phyloP scores from a whole-genome alignment of 2,113 vertebrate genomes.

The Nyctibius bracteatus region DNA sequence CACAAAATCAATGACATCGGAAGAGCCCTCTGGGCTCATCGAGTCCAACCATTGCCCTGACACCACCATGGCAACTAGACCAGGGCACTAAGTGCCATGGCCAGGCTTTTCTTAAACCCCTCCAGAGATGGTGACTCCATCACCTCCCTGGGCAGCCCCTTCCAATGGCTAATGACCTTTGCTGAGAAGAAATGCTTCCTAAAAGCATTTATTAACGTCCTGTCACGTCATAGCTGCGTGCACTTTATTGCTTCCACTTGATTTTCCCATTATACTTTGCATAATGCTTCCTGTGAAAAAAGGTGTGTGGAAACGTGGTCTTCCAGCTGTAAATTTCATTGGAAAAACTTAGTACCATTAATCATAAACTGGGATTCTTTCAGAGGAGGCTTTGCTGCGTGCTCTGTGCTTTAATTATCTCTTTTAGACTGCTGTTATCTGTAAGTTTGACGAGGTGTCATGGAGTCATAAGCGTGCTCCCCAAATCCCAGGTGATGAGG shows the following conservation, averaged over 20 bases:
- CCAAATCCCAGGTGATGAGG: not conserved
- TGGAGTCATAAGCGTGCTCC: not conserved
- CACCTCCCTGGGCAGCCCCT: too few relatives aligned
- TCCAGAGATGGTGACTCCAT: too few relatives aligned
- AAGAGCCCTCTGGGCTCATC: too few relatives aligned
- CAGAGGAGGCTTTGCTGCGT: not conserved
- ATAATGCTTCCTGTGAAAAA: not conserved
- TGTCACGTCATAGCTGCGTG: not conserved
- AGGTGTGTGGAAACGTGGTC: not conserved
- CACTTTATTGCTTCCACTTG: not conserved
- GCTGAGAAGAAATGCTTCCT: too few relatives aligned
- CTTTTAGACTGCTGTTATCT: not conserved
- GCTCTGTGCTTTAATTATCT: not conserved
- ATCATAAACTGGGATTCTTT: not conserved
- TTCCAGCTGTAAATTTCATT: not conserved
- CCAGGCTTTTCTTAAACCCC: too few relatives aligned
- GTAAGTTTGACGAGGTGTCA: not conserved
- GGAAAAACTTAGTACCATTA: not conserved
- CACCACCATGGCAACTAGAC: too few relatives aligned
- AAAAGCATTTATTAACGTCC: too few relatives aligned
- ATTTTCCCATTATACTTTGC: not conserved
- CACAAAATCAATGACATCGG: too few relatives aligned
- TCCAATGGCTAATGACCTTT: too few relatives aligned
- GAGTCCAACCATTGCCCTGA: too few relatives aligned
- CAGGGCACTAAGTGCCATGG: too few relatives aligned